Conservation (phyloP, 2,113 vertebrate species). For the Calidris pygmaea region DNA sequence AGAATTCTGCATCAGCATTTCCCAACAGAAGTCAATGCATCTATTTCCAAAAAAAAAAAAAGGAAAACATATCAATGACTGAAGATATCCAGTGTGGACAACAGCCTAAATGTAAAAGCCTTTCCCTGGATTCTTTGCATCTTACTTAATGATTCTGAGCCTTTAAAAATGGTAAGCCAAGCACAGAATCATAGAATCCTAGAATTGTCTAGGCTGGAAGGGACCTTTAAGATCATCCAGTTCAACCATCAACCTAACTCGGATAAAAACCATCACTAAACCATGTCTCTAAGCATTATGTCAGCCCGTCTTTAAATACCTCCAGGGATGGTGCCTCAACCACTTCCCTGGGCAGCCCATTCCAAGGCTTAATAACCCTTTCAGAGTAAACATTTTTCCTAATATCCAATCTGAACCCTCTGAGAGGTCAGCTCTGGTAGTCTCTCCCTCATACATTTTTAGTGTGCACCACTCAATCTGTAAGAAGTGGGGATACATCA, state of each 20-base stretch:
- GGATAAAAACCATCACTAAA: too few species aligned
- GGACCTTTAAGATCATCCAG: neutral
- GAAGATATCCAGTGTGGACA: neutral
- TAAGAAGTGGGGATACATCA: neutral
- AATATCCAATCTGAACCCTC: neutral
- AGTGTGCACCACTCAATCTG: neutral
- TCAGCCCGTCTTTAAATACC: too few species aligned
- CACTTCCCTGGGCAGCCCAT: too few species aligned
- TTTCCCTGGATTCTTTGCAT: neutral
- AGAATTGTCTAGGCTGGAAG: neutral
- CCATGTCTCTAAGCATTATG: too few species aligned
- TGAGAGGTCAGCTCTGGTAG: neutral
- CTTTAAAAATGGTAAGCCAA: neutral
- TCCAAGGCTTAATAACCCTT: too few species aligned
- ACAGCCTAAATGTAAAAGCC: neutral
- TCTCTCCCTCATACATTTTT: neutral
- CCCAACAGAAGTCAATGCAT: neutral
- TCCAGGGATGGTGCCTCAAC: too few species aligned
- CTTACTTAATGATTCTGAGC: neutral
- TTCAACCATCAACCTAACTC: neutral
- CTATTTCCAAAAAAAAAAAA: neutral
- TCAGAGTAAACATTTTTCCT: too few species aligned
- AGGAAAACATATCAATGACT: neutral
- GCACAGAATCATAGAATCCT: neutral
- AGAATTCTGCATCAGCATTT: neutral